Conservation (phyloP, 2,113 vertebrate genomes). For the Calonectris borealis region DNA sequence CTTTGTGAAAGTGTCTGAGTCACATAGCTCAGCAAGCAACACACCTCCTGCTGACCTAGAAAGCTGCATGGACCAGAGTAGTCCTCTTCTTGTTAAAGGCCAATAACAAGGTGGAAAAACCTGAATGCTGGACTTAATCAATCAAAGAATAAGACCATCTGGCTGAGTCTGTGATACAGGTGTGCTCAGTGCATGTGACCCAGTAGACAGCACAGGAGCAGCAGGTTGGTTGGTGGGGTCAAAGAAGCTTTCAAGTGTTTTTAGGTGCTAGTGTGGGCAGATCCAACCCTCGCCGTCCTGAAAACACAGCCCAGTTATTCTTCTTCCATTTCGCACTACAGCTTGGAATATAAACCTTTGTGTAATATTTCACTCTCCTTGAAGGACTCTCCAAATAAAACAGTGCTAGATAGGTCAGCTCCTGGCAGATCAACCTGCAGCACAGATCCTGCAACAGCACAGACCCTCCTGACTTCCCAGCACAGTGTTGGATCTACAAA, state of each 20-base stretch:
- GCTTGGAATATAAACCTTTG: not conserved
- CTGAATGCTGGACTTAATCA: not conserved
- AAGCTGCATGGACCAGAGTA: not conserved
- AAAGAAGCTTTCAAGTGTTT: not conserved
- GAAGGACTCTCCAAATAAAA: not conserved
- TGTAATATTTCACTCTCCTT: not conserved
- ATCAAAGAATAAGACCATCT: not conserved
- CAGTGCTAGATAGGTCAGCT: not conserved
- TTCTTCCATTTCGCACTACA: not conserved
- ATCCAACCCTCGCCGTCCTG: not conserved
- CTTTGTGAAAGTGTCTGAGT: not conserved
- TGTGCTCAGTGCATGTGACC: not conserved
- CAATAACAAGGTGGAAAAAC: not conserved
- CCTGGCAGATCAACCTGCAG: not conserved
- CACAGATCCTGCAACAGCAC: not conserved
- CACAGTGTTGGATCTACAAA: not conserved
- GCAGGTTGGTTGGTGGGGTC: not conserved
- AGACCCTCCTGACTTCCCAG: not conserved
- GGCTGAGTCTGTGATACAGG: not conserved
- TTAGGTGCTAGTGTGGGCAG: not conserved
- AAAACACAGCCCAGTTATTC: not conserved
- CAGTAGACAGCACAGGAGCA: not conserved
- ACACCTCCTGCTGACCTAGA: not conserved
- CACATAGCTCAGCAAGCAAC: not conserved
- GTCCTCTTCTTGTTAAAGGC: not conserved